Evolutionary conservation across 2,113 vertebrate genomes (phyloP), one percentile per base, ranked within the genome.

Genomic region (Merops nubicus): DNA sequence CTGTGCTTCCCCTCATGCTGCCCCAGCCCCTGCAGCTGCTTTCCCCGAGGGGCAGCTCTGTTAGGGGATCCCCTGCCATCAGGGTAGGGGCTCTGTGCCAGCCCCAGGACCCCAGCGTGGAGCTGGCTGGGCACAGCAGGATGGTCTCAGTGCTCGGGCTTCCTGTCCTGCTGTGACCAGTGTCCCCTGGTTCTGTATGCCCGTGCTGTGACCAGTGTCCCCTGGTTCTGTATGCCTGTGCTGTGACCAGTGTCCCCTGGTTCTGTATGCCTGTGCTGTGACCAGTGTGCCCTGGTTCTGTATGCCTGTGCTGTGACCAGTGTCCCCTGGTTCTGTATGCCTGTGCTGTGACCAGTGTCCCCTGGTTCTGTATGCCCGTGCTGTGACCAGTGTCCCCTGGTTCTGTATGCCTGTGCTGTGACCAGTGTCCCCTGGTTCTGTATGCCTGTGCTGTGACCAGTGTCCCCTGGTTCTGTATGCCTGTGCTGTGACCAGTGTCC

Each of bases 341-440:
- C 26, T 53, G 23, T 62, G 33, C 31, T n/a, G n/a, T n/a, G n/a
- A n/a, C n/a, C n/a, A n/a, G n/a, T n/a, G n/a, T n/a, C n/a, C n/a
- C n/a, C n/a, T n/a, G n/a, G n/a, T n/a, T n/a, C 42, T 20, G 5
- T 56, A 16, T 1, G 1, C 45, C 26, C 48, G 23, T 62, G 33
- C 31, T 54, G 33, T 40, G 60, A 0, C 5, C 4, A 0, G 13
- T 12, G 6, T 45, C 16, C n/a, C 15, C 17, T 42, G 42, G 11
- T 18, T 8, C n/a, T n/a, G n/a, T n/a, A n/a, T n/a, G n/a, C n/a
- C n/a, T n/a, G n/a, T 89, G 47, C 76, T 54, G 33, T 40, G 60
- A 0, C 5, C 4, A 0, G 13, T 12, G 6, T 45, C 16, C n/a
- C 15, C 17, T 42, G 42, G 11, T 18, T 8, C n/a, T n/a, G n/a